Evolutionary conservation across 2,797 vertebrate species (phyloP).

Genomic region (Malacoctenus gilli): DNA sequence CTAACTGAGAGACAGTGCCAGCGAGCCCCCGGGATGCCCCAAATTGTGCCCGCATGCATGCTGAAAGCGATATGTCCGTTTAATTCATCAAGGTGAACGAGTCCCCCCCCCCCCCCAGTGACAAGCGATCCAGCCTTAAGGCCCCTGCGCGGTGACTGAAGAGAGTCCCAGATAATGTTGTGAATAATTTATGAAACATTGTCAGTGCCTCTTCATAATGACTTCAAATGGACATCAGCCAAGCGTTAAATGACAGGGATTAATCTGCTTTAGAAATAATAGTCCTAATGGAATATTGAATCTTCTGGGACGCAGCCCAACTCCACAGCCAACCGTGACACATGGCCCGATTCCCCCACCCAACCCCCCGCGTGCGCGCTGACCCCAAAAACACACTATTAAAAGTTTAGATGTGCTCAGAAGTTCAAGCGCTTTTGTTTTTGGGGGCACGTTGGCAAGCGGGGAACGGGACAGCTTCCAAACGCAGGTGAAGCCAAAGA

Average conservation of each 20-base stretch:
- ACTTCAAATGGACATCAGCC: conserved; percentile 80
- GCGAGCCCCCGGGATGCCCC: neutral
- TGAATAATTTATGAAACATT: conserved; percentile 79
- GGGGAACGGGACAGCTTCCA: conserved; percentile 15
- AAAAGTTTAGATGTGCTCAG: conserved; percentile 62
- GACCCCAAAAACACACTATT: conserved; percentile 68
- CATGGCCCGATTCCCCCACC: too few relatives aligned
- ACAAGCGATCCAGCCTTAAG: conserved; percentile 51
- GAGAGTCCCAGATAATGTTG: conserved; percentile 66
- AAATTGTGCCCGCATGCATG: too few relatives aligned
- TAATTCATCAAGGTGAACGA: conserved; percentile 49
- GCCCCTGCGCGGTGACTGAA: conserved; percentile 46
- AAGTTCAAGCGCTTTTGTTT: conserved; percentile 60
- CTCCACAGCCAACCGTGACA: conserved; percentile 58
- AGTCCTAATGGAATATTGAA: conserved; percentile 77
- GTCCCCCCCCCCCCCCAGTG: conserved; percentile 45
- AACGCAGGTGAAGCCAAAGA: too few relatives aligned
- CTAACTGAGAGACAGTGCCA: neutral
- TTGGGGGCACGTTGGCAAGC: conserved; percentile 13
- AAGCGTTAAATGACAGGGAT: conserved; percentile 83
- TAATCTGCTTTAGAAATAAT: conserved; percentile 80
- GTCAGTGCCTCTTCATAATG: conserved; percentile 77
- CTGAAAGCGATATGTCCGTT: conserved; percentile 45
- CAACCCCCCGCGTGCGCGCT: conserved; percentile 49
- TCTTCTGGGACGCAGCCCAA: conserved; percentile 65